phyloP scores from a whole-genome alignment of 92 coral and sea anemone genomes.

The Epizoanthus stellaris region DNA sequence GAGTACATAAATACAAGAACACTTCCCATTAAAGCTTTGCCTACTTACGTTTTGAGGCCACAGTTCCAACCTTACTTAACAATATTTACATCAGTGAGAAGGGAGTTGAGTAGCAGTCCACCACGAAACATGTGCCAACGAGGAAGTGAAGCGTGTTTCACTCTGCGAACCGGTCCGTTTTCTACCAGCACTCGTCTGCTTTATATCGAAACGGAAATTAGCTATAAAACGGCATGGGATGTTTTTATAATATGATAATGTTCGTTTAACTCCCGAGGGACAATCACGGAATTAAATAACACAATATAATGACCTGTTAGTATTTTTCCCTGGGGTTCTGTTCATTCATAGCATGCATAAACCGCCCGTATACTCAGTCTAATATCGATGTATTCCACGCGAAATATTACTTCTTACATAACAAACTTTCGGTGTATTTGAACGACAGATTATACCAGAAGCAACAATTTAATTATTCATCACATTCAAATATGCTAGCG shows the following conservation, averaged over 20 bases:
- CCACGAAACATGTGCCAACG: no score
- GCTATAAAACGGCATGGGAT: neutral
- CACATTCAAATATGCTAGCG: slow-evolving; percentile 10
- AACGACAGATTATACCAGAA: neutral
- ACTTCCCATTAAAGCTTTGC: no score
- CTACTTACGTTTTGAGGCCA: no score
- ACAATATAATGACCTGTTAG: no score
- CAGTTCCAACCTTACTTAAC: no score
- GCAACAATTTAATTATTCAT: slow-evolving; percentile 11
- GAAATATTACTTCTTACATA: neutral
- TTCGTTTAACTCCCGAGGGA: neutral
- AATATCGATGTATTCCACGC: neutral
- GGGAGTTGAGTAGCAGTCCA: no score
- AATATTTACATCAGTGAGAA: no score
- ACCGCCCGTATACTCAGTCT: neutral
- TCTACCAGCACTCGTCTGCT: neutral
- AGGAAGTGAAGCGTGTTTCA: neutral
- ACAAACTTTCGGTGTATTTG: neutral
- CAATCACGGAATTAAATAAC: neutral
- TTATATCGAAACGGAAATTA: neutral
- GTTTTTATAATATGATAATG: neutral
- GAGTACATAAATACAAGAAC: no score
- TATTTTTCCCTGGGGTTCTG: neutral
- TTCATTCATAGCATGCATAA: neutral
- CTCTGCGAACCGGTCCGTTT: neutral